phyloP scores from a whole-genome alignment of 2,888 invertebrate species.

The Epistrophe grossulariae region DNA sequence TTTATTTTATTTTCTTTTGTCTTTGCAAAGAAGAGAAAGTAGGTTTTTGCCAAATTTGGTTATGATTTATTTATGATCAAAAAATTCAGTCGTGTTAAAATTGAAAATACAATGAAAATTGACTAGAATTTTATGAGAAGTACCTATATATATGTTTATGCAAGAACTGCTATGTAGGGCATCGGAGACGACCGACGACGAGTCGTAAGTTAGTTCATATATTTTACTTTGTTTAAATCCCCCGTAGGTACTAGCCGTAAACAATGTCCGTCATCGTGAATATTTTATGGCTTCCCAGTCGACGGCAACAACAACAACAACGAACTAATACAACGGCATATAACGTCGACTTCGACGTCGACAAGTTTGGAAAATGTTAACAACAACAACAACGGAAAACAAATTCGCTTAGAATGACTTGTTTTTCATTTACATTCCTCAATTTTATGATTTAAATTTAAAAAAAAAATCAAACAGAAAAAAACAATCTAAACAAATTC shows the following conservation, averaged over 20 bases:
- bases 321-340: background rate
- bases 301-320: background rate
- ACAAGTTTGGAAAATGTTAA: conserved; percentile 12
- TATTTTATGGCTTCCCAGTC: conserved; percentile 26
- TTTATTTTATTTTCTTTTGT: background rate
- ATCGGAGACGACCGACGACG: background rate
- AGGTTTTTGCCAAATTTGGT: conserved; percentile 54
- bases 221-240: conserved; percentile 17
- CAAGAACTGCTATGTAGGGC: conserved; percentile 24
- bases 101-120: conserved; percentile 24
- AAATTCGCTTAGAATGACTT: conserved; percentile 1
- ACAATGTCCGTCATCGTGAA: conserved; percentile 27
- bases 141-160: background rate
- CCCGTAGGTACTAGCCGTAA: background rate
- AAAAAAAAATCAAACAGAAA: background rate
- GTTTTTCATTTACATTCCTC: conserved; percentile 18
- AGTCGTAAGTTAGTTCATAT: background rate
- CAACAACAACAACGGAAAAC: background rate
- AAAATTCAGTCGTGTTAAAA: conserved; percentile 12
- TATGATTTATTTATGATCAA: conserved; percentile 53
- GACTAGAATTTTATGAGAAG: conserved; percentile 7
- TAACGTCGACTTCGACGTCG: background rate
- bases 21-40: conserved; percentile 9
- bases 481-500: conserved; percentile 13
- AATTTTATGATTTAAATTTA: conserved; percentile 13